Conservation (phyloP, 2,113 vertebrate genomes). For the Paradoxurus hermaphroditus region DNA sequence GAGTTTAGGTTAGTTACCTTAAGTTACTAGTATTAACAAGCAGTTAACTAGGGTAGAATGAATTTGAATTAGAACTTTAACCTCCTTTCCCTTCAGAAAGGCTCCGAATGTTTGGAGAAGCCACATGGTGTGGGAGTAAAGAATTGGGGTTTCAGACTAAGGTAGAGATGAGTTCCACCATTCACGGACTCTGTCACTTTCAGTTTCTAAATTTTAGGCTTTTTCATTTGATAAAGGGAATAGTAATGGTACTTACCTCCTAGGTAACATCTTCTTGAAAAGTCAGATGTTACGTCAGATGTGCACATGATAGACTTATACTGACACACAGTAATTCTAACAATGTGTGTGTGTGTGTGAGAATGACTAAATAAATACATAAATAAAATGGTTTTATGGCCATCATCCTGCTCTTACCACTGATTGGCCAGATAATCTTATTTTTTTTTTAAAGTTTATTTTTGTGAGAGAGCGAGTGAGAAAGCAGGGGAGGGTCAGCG, state of each 20-base stretch:
- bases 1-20: neutral
- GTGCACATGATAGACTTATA: neutral
- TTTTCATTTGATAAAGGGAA: neutral
- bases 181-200: neutral
- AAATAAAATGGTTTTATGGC: neutral
- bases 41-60: neutral
- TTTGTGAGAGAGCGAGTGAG: too few species aligned
- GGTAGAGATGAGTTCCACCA: neutral
- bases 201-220: neutral
- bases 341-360: neutral
- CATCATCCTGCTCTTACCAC: neutral
- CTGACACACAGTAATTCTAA: neutral
- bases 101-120: neutral
- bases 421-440: neutral
- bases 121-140: neutral
- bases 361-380: neutral
- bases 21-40: neutral
- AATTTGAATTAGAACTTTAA: neutral
- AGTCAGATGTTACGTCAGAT: neutral
- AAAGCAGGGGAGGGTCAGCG: too few species aligned
- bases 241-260: neutral
- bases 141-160: neutral
- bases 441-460: constrained; percentile 18
- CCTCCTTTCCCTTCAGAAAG: neutral
- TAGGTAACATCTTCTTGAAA: too few species aligned